Evolutionary conservation across 2,113 vertebrate species (phyloP), one percentile per base, ranked within the genome.

Genomic region (Cololabis saira): DNA sequence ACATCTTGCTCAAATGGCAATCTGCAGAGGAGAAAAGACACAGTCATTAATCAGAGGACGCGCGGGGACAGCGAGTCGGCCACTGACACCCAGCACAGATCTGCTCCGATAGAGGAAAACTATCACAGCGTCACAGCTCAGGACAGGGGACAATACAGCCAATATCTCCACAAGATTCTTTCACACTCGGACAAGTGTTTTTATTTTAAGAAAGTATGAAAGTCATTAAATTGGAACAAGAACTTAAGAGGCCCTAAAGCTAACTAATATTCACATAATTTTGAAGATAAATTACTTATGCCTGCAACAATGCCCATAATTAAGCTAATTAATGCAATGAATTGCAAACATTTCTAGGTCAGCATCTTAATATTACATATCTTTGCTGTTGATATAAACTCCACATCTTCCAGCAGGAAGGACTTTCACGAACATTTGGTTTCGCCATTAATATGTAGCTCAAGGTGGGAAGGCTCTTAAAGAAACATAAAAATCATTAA

Each of bases 1-100:
- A 97, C 92, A 65, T 99, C 97, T 92, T 98, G 97, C 84, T 98
- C 96, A 12, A 98, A 97, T 13, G 91, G 69, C 84, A 89, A 90
- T 82, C 97, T 98, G 85, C 19, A 14, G 80, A 86, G 59, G 71
- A 86, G 70, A 87, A 41, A 60, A 81, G 65, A 83, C 59, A 89
- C 42, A 4, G 68, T 50, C 77, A 89, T 87, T 86, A 67, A 87
- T 88, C 81, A 85, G 69, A 53, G 33, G 76, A 47, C 70, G 63
- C 18, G 30, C 33, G 42, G 56, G 77, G 68, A 22, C 57, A 67
- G 64, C 66, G 1, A 73, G 61, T 24, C 13, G 47, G 54, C 56
- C 21, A 12, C 54, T 40, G 74, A 81, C 69, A 76, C 50, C 13
- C 66, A 80, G 69, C 67, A 51, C 65, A 81, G 77, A 88, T 82